These are phyloP conservation scores for Styela clava DNA, from an alignment of 23 tunicate genomes.

Conservation along the genomic window DNA sequence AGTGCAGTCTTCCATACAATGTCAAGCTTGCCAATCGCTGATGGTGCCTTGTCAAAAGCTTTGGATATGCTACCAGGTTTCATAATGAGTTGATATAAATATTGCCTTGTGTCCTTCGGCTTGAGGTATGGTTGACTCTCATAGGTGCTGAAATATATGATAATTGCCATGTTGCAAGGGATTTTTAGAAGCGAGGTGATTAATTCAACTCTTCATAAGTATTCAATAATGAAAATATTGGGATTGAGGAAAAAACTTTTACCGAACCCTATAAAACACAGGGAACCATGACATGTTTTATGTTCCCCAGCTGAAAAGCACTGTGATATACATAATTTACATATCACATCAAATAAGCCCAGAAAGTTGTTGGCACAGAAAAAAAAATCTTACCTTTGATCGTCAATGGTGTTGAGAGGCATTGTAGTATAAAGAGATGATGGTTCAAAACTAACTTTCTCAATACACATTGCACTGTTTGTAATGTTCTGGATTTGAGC, in stretches of 20 bases:
- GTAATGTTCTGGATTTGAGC: slow-evolving; percentile 93
- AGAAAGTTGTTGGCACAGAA: too few relatives aligned
- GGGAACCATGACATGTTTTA: too few relatives aligned
- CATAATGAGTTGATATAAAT: slow-evolving; percentile 52
- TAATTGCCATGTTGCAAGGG: not conserved
- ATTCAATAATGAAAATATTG: too few relatives aligned
- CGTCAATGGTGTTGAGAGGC: slow-evolving; percentile 34
- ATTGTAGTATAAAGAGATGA: slow-evolving; percentile 49
- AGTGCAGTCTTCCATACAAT: slow-evolving; percentile 90
- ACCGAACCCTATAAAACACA: too few relatives aligned
- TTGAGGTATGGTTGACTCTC: slow-evolving; percentile 64
- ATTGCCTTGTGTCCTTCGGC: slow-evolving; percentile 83
- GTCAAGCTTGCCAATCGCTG: slow-evolving; percentile 84
- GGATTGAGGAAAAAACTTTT: too few relatives aligned
- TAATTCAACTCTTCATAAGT: too few relatives aligned
- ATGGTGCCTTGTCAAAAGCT: slow-evolving; percentile 47
- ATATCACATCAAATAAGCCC: too few relatives aligned
- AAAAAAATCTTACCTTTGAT: slow-evolving; percentile 20
- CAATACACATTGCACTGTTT: slow-evolving; percentile 68
- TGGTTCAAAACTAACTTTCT: slow-evolving; percentile 84
- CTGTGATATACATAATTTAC: too few relatives aligned
- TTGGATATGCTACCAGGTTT: slow-evolving; percentile 39
- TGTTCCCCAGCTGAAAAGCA: too few relatives aligned
- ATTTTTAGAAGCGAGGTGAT: not conserved
- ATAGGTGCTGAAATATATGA: slow-evolving; percentile 31